Conservation (phyloP, 2,888 invertebrate species). For the Nemapogon koenigi region DNA sequence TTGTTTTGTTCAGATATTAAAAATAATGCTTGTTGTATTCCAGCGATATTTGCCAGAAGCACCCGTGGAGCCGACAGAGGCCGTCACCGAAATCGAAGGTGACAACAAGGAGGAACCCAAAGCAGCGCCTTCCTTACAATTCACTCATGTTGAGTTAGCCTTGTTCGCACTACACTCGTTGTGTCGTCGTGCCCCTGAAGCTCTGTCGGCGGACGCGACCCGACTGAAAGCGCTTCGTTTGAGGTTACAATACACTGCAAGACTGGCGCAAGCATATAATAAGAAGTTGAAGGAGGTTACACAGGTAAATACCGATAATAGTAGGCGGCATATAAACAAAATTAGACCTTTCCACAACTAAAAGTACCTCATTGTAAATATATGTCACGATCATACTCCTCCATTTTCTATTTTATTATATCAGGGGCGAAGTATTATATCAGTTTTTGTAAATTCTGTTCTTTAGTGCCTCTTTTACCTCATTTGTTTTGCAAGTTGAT, state of each 20-base stretch:
- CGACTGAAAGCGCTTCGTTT: conserved; percentile 85
- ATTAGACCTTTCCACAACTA: too few relatives aligned
- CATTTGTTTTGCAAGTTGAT: too few relatives aligned
- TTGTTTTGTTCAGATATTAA: too few relatives aligned
- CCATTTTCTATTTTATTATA: too few relatives aligned
- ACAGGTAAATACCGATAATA: conserved; percentile 40
- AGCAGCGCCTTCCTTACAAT: conserved; percentile 84
- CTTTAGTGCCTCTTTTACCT: too few relatives aligned
- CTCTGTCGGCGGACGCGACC: conserved; percentile 72
- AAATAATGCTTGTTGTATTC: too few relatives aligned
- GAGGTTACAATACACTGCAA: conserved; percentile 89
- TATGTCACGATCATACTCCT: too few relatives aligned
- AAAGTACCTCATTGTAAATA: too few relatives aligned
- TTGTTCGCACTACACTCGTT: conserved; percentile 80
- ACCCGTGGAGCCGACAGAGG: conserved; percentile 70
- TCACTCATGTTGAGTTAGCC: conserved; percentile 92
- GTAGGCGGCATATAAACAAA: too few relatives aligned
- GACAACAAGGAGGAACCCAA: conserved; percentile 41
- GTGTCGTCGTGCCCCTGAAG: conserved; percentile 79
- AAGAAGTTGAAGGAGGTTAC: conserved; percentile 74
- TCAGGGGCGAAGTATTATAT: too few relatives aligned
- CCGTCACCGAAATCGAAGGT: conserved; percentile 20
- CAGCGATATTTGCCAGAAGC: conserved; percentile 91
- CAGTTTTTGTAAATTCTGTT: too few relatives aligned
- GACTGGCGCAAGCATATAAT: conserved; percentile 85